Base-by-base conservation (phyloP, 2,113 vertebrate genomes). In the Charadrius vociferus region DNA sequence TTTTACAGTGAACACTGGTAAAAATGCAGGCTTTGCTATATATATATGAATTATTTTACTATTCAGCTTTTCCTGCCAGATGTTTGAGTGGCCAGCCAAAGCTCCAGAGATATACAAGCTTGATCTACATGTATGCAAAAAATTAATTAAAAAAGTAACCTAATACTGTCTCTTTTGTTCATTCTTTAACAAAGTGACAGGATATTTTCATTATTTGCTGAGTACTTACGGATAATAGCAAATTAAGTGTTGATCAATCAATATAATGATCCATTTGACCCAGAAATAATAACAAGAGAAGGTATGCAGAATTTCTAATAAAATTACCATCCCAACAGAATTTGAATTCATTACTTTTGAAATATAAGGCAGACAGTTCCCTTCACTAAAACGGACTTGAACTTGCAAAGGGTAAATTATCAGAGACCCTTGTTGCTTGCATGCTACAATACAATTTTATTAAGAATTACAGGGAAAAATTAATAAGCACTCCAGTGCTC, bases 291-390 rank as follows among this genome's bases (percentile, higher is more conserved):
- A 95, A 86, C 34, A 96, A 88, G 68, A 83, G 63, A 93, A 79
- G 70, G 91, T 61, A 95, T 14, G 41, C 34, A 88, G 85, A 89
- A 91, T 94, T 96, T 95, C 71, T 92, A 97, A 97, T 97, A 94
- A 96, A 97, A 93, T 84, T 79, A 93, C 65, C 88, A 93, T 97
- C 96, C 89, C 95, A 96, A 82, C n/a, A 95, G 96, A 96, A 94
- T 96, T 92, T 90, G 73, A 96, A 89, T 93, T 96, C 93, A 96
- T 97, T 97, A 96, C 87, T 95, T 97, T 79, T 92, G 83, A 98
- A 97, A 96, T 86, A 66, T 14, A 96, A 96, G 81, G 85, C 80
- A 96, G 96, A 82, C 78, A 82, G 83, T 59, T 94, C 8, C 8
- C 70, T 91, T 86, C 84, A 95, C 90, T 95, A 94, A 92, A 72